Evolutionary conservation across 2,113 vertebrate genomes (phyloP).

Genomic region (Tachuris rubrigastra): DNA sequence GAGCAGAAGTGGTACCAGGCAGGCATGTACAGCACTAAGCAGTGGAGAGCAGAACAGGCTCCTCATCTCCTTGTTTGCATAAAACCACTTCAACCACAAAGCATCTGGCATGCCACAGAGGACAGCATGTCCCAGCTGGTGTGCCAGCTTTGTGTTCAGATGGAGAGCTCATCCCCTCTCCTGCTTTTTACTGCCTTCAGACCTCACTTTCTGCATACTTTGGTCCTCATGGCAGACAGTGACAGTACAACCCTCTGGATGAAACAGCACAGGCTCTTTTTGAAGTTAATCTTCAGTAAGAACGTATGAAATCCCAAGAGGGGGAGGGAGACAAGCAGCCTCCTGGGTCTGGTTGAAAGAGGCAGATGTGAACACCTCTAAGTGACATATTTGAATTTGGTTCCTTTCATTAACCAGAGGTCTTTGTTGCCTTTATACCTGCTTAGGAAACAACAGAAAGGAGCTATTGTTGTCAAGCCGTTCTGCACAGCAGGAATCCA

Average conservation of each 20-base stretch:
- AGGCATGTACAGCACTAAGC: not conserved
- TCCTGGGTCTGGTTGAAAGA: not conserved
- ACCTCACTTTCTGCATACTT: not conserved
- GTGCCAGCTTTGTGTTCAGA: not conserved
- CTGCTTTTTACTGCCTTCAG: not conserved
- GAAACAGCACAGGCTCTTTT: not conserved
- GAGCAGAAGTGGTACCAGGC: not conserved
- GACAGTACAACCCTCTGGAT: not conserved
- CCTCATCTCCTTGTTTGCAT: not conserved
- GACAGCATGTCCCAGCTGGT: not conserved
- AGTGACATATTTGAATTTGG: not conserved
- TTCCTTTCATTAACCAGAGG: constrained; percentile 8
- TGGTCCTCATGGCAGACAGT: not conserved
- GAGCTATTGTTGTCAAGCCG: not conserved
- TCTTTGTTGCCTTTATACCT: not conserved
- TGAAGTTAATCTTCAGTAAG: constrained; percentile 9
- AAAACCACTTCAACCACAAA: not conserved
- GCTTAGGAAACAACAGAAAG: not conserved
- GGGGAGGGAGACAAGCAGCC: not conserved
- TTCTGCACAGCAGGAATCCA: not conserved
- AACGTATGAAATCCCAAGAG: not conserved
- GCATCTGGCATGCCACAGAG: not conserved
- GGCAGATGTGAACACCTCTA: not conserved
- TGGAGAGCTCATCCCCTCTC: not conserved
- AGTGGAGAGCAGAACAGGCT: not conserved